phyloP scores from a whole-genome alignment of 2,888 invertebrate genomes.

The Petrophora chlorosata region DNA sequence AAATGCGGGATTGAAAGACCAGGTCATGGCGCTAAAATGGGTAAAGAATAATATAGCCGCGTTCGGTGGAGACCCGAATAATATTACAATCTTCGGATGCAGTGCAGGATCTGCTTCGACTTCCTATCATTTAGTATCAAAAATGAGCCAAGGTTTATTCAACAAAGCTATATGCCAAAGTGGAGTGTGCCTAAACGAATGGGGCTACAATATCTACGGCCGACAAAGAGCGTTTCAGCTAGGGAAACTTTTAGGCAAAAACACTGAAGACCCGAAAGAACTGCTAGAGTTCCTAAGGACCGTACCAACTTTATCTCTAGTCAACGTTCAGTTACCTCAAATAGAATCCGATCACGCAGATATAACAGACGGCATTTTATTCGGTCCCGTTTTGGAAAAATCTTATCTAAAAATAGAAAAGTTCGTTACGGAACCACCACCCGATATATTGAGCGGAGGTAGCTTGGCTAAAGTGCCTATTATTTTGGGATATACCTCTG shows the following conservation, averaged over 20 bases:
- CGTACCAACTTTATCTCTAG: conserved; percentile 58
- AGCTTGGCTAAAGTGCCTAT: conserved; percentile 62
- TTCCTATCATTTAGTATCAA: conserved; percentile 69
- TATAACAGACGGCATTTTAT: conserved; percentile 62
- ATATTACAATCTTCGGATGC: conserved; percentile 76
- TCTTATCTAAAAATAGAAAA: conserved; percentile 51
- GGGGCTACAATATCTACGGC: conserved; percentile 67
- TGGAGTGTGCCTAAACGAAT: conserved; percentile 74
- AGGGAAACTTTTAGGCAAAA: conserved; percentile 67
- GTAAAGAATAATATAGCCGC: conserved; percentile 68
- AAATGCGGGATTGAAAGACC: conserved; percentile 78
- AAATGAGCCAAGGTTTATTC: conserved; percentile 71
- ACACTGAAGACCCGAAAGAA: conserved; percentile 64
- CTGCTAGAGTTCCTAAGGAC: conserved; percentile 61
- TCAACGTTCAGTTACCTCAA: conserved; percentile 63
- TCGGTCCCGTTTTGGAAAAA: conserved; percentile 75
- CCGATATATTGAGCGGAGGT: conserved; percentile 56
- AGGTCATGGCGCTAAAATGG: conserved; percentile 78
- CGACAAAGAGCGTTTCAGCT: conserved; percentile 71
- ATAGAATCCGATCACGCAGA: conserved; percentile 54
- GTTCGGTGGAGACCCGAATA: conserved; percentile 72
- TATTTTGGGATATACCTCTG: conserved; percentile 72
- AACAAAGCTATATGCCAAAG: conserved; percentile 79
- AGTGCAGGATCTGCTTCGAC: conserved; percentile 73
- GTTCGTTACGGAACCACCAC: conserved; percentile 61